phyloP scores from a whole-genome alignment of 2,797 vertebrate genomes.

The Megalops cyprinoides region DNA sequence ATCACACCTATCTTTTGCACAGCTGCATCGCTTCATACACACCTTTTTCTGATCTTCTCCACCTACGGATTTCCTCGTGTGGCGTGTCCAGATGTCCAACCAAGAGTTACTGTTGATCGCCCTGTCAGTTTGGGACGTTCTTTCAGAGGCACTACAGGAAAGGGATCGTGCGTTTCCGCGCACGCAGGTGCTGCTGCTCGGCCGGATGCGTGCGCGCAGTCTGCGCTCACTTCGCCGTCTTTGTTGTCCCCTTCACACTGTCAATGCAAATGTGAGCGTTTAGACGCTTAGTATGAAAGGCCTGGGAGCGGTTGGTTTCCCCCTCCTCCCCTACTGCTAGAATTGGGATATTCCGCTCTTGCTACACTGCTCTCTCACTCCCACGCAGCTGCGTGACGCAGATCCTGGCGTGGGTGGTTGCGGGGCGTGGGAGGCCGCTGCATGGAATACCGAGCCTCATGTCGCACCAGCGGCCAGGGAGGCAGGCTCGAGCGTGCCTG shows the following conservation, averaged over 20 bases:
- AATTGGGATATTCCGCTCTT: conserved; percentile 77
- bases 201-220: conserved; percentile 31
- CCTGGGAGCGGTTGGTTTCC: conserved; percentile 46
- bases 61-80: conserved; percentile 9
- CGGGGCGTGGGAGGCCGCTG: conserved; percentile 69
- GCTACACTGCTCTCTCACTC: conserved; percentile 73
- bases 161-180: conserved; percentile 27
- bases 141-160: conserved; percentile 39
- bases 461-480: conserved; percentile 54
- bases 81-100: conserved; percentile 27
- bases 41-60: conserved; percentile 27
- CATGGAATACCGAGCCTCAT: conserved; percentile 65
- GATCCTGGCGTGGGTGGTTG: conserved; percentile 70
- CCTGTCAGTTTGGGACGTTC: conserved; percentile 41
- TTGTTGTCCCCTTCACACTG: conserved; percentile 41
- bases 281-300: conserved; percentile 33
- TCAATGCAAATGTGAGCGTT: conserved; percentile 27
- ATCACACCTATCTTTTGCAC: background rate
- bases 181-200: conserved; percentile 25
- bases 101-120: conserved; percentile 35
- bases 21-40: conserved; percentile 20
- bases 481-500: conserved; percentile 36
- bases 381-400: conserved; percentile 78
- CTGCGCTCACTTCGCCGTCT: conserved; percentile 36
- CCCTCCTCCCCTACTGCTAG: conserved; percentile 66